Evolutionary conservation across 2,888 invertebrate species (phyloP).

Genomic region (Alloplasta piceator): DNA sequence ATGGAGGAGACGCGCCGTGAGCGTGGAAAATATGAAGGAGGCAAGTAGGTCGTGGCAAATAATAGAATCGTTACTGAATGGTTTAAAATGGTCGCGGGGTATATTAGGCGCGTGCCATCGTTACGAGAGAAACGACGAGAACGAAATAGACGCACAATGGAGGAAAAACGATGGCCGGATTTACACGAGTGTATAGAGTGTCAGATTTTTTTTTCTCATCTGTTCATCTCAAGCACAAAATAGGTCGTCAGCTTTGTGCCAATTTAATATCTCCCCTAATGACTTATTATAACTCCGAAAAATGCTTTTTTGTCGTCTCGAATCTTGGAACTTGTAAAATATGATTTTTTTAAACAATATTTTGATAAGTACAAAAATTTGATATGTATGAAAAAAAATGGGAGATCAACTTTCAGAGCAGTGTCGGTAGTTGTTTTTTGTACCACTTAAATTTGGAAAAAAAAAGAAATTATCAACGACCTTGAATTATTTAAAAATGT

Average conservation of each 20-base stretch:
- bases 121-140: constrained; percentile 39
- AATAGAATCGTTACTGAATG: constrained; percentile 64
- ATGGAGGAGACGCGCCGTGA: neutral
- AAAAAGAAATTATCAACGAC: no score
- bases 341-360: no score
- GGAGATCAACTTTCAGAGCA: no score
- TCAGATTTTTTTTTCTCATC: neutral
- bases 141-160: constrained; percentile 30
- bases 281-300: constrained; percentile 1
- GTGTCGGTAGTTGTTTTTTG: no score
- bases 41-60: constrained; percentile 63
- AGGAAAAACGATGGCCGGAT: constrained; percentile 1
- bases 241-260: constrained; percentile 24
- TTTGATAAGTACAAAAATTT: no score
- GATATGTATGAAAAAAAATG: no score
- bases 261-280: constrained; percentile 1
- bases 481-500: no score
- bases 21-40: constrained; percentile 60
- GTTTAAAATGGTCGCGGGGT: constrained; percentile 42
- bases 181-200: no score
- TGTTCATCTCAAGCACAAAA: neutral
- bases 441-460: no score
- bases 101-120: constrained; percentile 52
- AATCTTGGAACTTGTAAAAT: neutral
- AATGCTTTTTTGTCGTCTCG: neutral